phyloP scores from a whole-genome alignment of 1,140 invertebrate genomes.

The Drosophila bipectinata region DNA sequence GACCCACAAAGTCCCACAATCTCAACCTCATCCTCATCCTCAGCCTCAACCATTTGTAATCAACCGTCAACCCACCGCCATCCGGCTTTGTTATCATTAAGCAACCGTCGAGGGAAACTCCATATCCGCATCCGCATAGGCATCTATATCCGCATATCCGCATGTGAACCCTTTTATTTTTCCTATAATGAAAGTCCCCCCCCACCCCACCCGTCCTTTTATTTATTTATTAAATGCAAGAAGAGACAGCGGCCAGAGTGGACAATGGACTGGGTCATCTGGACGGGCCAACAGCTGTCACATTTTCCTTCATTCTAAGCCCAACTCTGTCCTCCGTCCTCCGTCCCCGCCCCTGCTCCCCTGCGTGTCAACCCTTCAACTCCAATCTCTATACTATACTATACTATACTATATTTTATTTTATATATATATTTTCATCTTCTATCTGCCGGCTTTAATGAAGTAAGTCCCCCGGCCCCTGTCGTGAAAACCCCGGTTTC shows the following conservation, averaged over 20 bases:
- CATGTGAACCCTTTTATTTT: slow-evolving; percentile 61
- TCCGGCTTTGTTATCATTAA: slow-evolving; percentile 77
- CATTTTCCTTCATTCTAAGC: slow-evolving; percentile 59
- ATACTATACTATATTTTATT: too few species aligned
- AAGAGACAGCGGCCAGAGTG: slow-evolving; percentile 19
- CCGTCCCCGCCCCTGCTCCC: too few species aligned
- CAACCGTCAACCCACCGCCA: slow-evolving; percentile 59
- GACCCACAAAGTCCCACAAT: slow-evolving; percentile 18
- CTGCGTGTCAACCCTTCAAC: neutral
- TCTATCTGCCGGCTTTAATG: slow-evolving; percentile 35
- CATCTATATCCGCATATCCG: neutral
- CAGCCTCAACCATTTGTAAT: slow-evolving; percentile 46
- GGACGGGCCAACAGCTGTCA: slow-evolving; percentile 64
- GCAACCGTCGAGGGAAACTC: slow-evolving; percentile 47
- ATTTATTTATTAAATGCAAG: slow-evolving; percentile 79
- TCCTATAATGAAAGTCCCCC: slow-evolving; percentile 58
- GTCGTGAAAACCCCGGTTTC: slow-evolving; percentile 38
- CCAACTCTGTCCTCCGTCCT: slow-evolving; percentile 12
- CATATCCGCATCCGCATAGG: neutral
- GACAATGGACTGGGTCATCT: slow-evolving; percentile 61
- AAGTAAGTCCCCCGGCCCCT: slow-evolving; percentile 29
- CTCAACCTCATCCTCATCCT: too few species aligned
- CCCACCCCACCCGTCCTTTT: slow-evolving; percentile 41
- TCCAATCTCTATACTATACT: too few species aligned
- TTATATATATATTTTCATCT: neutral